A percentile compares a stretch with the other conserved stretches of the same genome.
Conservation (phyloP, 2,888 invertebrate species). For the Agonum fuliginosum region DNA sequence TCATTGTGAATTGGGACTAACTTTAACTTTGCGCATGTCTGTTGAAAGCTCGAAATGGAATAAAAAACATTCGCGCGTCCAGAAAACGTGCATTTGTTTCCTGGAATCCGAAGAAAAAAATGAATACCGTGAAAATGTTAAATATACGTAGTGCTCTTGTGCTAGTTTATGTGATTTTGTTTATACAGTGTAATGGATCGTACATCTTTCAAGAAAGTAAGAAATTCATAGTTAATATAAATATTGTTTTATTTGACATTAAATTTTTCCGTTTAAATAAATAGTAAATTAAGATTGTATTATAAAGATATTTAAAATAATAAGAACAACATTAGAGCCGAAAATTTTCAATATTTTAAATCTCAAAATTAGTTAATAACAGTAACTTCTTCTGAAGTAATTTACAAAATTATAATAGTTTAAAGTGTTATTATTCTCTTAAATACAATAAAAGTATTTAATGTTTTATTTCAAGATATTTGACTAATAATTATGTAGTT, state of each 20-base stretch:
- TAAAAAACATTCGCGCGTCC: constrained; percentile 46
- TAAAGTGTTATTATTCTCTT: too few relatives aligned
- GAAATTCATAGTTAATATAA: background rate
- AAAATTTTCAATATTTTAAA: too few relatives aligned
- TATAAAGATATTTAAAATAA: too few relatives aligned
- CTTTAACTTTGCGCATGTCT: constrained; percentile 46
- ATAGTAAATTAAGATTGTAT: background rate
- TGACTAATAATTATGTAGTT: too few relatives aligned
- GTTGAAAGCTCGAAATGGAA: constrained; percentile 35
- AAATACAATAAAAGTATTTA: too few relatives aligned
- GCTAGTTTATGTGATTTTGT: constrained; percentile 4
- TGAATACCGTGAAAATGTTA: constrained; percentile 12
- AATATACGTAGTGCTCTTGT: constrained; percentile 9
- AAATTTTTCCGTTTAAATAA: background rate
- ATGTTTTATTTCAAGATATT: too few relatives aligned
- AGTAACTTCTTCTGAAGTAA: too few relatives aligned
- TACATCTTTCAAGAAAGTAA: constrained; percentile 13
- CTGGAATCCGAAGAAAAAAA: constrained; percentile 1
- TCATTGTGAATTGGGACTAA: background rate
- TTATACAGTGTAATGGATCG: constrained; percentile 6
- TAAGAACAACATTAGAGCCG: too few relatives aligned
- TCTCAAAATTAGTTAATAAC: too few relatives aligned
- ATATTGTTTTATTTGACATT: background rate
- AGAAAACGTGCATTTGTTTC: constrained; percentile 32
- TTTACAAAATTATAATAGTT: too few relatives aligned